Conservation (phyloP, 1,140 invertebrate genomes). For the Calephelis virginiensis region DNA sequence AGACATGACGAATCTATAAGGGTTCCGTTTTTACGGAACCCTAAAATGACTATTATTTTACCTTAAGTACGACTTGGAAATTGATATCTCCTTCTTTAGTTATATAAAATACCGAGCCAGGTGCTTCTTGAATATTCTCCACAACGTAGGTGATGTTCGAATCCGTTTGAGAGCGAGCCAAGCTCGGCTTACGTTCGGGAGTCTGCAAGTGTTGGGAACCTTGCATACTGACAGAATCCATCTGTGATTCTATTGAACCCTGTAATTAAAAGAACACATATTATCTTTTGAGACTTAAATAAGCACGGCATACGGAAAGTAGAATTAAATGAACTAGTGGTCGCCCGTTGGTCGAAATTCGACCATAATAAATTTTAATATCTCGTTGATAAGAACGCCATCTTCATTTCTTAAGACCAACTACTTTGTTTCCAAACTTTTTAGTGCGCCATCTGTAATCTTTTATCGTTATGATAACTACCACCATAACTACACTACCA, state of each 20-base stretch:
- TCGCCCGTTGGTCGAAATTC: too few species aligned
- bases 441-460: too few species aligned
- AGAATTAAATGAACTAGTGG: too few species aligned
- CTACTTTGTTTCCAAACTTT: too few species aligned
- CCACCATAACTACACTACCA: too few species aligned
- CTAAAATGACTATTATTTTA: slow-evolving; percentile 45
- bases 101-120: slow-evolving; percentile 94
- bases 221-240: slow-evolving; percentile 85
- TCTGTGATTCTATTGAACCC: slow-evolving; percentile 89
- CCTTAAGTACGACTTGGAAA: slow-evolving; percentile 93
- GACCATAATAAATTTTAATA: too few species aligned
- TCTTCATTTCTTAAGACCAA: too few species aligned
- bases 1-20: too few species aligned
- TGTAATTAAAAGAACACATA: slow-evolving; percentile 47
- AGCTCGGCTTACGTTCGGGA: slow-evolving; percentile 83
- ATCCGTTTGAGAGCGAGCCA: slow-evolving; percentile 94
- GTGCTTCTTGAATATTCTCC: slow-evolving; percentile 89
- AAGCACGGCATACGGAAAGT: too few species aligned
- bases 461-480: too few species aligned
- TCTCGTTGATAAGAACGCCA: too few species aligned
- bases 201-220: slow-evolving; percentile 78
- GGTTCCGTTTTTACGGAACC: too few species aligned
- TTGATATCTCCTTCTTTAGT: slow-evolving; percentile 97
- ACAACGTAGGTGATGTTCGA: slow-evolving; percentile 94
- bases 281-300: not conserved